Percentiles rank a stretch among this genome's conserved stretches.
Conservation (phyloP, 2,888 invertebrate genomes). For the Troilus luridus region DNA sequence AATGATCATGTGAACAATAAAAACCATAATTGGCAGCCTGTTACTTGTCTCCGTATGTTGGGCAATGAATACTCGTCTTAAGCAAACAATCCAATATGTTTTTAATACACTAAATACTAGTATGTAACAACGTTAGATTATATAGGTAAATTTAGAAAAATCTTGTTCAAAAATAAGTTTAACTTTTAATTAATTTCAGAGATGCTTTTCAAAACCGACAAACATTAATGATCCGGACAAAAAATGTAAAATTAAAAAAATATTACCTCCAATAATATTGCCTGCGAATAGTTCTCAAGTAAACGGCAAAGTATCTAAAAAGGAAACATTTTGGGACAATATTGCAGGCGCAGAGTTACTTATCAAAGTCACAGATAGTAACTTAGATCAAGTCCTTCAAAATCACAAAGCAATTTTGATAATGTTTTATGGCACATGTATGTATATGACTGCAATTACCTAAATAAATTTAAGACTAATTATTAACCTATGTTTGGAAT, state of each 20-base stretch:
- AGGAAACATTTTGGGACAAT: constrained; percentile 44
- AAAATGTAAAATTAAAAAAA: neutral
- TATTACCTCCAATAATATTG: constrained; percentile 24
- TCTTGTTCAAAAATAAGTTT: neutral
- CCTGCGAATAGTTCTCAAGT: neutral
- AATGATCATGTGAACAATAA: too few species aligned
- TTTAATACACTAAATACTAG: neutral
- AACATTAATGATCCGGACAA: constrained; percentile 14
- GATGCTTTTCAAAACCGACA: constrained; percentile 44
- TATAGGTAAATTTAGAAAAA: neutral
- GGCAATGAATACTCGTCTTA: too few species aligned
- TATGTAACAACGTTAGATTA: neutral
- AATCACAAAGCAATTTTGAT: constrained; percentile 37
- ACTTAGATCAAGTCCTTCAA: constrained; percentile 38
- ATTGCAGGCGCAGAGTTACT: constrained; percentile 50
- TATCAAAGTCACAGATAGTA: constrained; percentile 52
- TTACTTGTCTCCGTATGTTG: too few species aligned
- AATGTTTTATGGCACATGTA: constrained; percentile 54
- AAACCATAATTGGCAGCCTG: too few species aligned
- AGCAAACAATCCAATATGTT: too few species aligned
- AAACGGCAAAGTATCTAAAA: neutral
- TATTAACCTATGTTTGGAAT: neutral
- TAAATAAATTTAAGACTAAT: neutral
- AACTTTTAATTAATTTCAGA: constrained; percentile 28
- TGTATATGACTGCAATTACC: neutral